Percentiles rank a stretch among this genome's conserved stretches.
These are phyloP conservation scores for Toxotes lorentzi DNA, from an alignment of 2,797 vertebrate genomes.

Conservation along the genomic window DNA sequence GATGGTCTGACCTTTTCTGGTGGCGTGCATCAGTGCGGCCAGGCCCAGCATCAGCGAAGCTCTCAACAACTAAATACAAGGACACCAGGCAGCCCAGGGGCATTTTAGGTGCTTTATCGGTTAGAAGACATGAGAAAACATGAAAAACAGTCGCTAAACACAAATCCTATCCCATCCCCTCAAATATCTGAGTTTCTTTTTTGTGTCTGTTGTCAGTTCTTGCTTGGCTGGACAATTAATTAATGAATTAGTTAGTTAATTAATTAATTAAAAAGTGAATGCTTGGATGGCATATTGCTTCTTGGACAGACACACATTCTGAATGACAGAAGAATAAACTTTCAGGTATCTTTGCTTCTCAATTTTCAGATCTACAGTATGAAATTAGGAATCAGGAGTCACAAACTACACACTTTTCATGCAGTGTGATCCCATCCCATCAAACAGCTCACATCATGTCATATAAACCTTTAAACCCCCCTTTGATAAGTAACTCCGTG, in stretches of 20 bases:
- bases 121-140: neutral
- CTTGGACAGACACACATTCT: neutral
- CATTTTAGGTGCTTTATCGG: neutral
- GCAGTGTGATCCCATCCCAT: neutral
- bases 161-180: too few species aligned
- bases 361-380: too few species aligned
- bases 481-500: neutral
- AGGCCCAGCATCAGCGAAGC: conserved; percentile 63
- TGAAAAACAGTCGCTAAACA: neutral
- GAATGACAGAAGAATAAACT: neutral
- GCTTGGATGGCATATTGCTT: too few species aligned
- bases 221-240: neutral
- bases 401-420: neutral
- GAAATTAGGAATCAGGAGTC: neutral
- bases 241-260: too few species aligned
- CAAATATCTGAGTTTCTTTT: too few species aligned
- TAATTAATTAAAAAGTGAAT: neutral
- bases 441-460: neutral
- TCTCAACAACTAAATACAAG: conserved; percentile 59
- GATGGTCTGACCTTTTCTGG: neutral
- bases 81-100: neutral
- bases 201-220: neutral
- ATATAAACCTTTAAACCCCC: neutral
- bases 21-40: conserved; percentile 1
- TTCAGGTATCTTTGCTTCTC: neutral